Evolutionary conservation across 1,140 invertebrate genomes (phyloP).

Genomic region (Phthorimaea operculella): DNA sequence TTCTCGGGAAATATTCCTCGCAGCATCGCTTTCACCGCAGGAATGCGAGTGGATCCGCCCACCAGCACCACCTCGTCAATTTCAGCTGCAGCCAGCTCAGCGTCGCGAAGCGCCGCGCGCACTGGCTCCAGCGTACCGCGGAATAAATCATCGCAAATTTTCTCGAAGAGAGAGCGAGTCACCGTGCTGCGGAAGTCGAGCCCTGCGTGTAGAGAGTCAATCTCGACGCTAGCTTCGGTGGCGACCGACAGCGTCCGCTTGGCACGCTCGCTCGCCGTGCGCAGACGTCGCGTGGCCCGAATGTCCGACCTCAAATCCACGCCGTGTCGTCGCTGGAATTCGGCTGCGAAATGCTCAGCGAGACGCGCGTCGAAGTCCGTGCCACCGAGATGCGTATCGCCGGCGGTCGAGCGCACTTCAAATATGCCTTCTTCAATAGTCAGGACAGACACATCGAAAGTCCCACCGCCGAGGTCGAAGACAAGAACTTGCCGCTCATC

Average conservation of each 20-base stretch:
- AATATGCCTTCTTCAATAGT: conserved; percentile 76
- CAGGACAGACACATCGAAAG: conserved; percentile 79
- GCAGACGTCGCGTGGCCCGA: conserved; percentile 66
- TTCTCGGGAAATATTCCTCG: conserved; percentile 49
- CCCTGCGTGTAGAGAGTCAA: conserved; percentile 50
- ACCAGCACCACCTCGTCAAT: conserved; percentile 72
- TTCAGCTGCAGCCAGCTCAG: conserved; percentile 42
- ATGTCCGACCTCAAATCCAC: conserved; percentile 49
- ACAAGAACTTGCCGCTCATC: conserved; percentile 69
- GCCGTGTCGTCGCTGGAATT: conserved; percentile 53
- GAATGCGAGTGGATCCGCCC: conserved; percentile 73
- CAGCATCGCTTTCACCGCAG: conserved; percentile 58
- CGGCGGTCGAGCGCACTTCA: conserved; percentile 73
- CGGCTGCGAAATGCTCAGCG: conserved; percentile 70
- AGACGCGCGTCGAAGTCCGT: conserved; percentile 81
- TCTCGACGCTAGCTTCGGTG: conserved; percentile 53
- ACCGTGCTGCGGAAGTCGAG: conserved; percentile 37
- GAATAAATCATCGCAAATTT: too few species aligned
- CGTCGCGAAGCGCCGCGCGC: conserved; percentile 72
- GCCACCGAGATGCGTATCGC: conserved; percentile 69
- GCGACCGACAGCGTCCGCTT: conserved; percentile 55
- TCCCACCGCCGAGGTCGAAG: conserved; percentile 17
- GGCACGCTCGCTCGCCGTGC: conserved; percentile 68
- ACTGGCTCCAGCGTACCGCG: conserved; percentile 58
- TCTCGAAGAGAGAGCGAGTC: too few species aligned